These are phyloP conservation scores for Phycodurus eques DNA, from an alignment of 2,113 vertebrate genomes.

Conservation along the genomic window DNA sequence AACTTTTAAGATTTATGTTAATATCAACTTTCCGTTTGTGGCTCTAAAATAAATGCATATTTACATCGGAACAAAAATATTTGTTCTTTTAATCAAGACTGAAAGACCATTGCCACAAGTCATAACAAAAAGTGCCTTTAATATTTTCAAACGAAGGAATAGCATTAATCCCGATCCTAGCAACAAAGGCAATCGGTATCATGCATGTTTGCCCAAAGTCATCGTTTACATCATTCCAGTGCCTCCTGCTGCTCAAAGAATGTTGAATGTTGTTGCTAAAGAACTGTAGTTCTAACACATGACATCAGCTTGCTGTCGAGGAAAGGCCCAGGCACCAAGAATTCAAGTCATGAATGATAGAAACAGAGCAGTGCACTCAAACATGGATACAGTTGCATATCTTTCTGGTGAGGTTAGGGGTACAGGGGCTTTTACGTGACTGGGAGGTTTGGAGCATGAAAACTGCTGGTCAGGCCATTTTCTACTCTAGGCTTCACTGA, in stretches of 20 bases:
- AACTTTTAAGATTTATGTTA: conserved; percentile 34
- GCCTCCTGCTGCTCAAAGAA: conserved; percentile 3
- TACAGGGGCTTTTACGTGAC: conserved; percentile 6
- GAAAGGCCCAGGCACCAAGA: neutral
- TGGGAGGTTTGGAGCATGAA: conserved; percentile 12
- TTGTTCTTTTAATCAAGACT: conserved; percentile 9
- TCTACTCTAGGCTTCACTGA: neutral
- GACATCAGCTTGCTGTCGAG: neutral
- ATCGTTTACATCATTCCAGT: neutral
- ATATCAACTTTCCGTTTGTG: conserved; percentile 19
- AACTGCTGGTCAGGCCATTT: conserved; percentile 3
- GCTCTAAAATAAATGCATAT: conserved; percentile 1
- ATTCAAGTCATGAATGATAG: neutral
- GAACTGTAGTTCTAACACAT: neutral
- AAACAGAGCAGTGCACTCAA: neutral
- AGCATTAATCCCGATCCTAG: neutral
- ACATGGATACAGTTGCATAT: neutral
- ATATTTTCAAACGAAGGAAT: conserved; percentile 9
- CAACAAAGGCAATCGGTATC: too few species aligned
- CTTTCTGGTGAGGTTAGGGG: conserved; percentile 3
- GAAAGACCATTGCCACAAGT: neutral
- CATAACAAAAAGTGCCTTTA: neutral
- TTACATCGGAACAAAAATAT: neutral
- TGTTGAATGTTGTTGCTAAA: conserved; percentile 7
- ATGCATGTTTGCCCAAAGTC: conserved; percentile 1